Evolutionary conservation across 1,140 invertebrate genomes (phyloP), one percentile per base, ranked within the genome.

Genomic region (Ericerus pela): DNA sequence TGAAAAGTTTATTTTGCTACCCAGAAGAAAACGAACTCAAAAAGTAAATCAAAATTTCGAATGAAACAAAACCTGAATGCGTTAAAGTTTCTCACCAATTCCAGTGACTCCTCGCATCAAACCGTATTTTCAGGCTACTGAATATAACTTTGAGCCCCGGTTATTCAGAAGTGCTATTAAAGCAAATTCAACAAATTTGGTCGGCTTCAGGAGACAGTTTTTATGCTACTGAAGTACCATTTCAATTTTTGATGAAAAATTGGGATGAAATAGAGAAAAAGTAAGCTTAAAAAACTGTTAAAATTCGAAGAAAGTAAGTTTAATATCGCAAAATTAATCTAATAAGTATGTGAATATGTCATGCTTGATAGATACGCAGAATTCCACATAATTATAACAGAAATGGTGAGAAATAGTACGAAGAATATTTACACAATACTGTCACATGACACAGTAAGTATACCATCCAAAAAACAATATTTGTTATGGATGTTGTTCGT

Each of bases 1-100:
- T 47, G 16, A 47, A 47, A 47, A 47, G 41, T 47, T 47, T 47
- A 47, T 47, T 24, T 47, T 47, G 41, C 41, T 47, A 14, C 16
- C 10, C 22, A 22, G 16, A 47, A 22, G 41, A 47, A 24, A 47
- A 47, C 11, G 2, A 47, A 14, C 26, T 14, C 16, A 20, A 24
- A 47, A 24, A 47, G 41, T 47, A 47, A 20, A n/a, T n/a, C n/a
- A n/a, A n/a, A n/a, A n/a, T n/a, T n/a, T n/a, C n/a, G n/a, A n/a
- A n/a, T n/a, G n/a, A n/a, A n/a, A n/a, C n/a, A n/a, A 41, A 41
- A 41, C 5, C n/a, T 33, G n/a, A 33, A 33, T 33, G 8, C 30
- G n/a, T 10, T 33, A 33, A 10, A 33, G n/a, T 33, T 10, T 33
- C n/a, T 33, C n/a, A 33, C n/a, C n/a, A 33, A 33, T 33, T 33